Base-by-base conservation (phyloP, 1,140 invertebrate genomes). In the Eueides isabella region DNA sequence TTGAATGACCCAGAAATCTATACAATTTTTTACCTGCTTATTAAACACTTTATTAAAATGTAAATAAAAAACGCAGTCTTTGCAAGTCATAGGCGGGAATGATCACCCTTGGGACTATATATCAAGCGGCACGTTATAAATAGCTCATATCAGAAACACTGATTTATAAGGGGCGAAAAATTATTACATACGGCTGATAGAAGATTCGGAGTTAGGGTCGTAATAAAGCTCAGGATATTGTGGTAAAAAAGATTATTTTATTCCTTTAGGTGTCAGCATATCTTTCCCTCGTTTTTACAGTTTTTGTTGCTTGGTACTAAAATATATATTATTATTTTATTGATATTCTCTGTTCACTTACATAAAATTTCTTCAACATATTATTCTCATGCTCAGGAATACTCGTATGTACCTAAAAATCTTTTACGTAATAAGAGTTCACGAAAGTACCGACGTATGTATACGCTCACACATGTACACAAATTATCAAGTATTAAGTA, bases 81-180 rank as follows among this genome's bases (percentile, higher is more conserved):
- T 65, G 64, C 74, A 76, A 76, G 65, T 76, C 74, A 72, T 72
- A 61, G 69, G 70, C 70, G 74, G 67, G 67, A 70, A 75, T 75
- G 66, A 67, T 61, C 67, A 38, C 69, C 70, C 70, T 31, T n/a
- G 70, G 66, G 74, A 38, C 65, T 19, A 72, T 76, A 76, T 72
- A 68, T 76, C 69, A 72, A 67, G 44, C 62, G 14, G 66, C 29
- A 65, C 38, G 74, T 76, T 76, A 76, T 76, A 76, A 76, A 72
- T 76, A 76, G 74, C 74, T 68, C 70, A 72, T 76, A 76, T 76
- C 74, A 76, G 74, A 72, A 76, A 76, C 74, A 76, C 69, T 76
- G 74, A 76, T 76, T 76, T 76, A 76, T 76, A 76, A 76, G 74
- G 74, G 70, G 70, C 61, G 74, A 76, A 71, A 76, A 72, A 76